These are phyloP conservation scores for Alligator mississippiensis DNA, from an alignment of 2,113 vertebrate genomes.

Conservation along the genomic window DNA sequence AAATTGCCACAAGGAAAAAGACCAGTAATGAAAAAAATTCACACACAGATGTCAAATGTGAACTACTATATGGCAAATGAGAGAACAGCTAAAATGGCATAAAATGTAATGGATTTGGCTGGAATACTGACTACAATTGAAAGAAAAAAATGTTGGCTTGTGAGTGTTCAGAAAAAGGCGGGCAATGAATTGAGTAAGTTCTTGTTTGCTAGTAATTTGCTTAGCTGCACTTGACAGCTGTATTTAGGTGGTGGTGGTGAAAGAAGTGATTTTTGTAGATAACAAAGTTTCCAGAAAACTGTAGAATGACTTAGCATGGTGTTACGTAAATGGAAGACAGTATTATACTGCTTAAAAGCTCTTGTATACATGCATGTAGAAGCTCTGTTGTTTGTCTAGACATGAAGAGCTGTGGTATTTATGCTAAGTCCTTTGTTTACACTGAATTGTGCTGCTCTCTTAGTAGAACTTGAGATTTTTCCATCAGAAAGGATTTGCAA, in stretches of 20 bases:
- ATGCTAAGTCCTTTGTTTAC: background rate
- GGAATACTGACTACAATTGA: background rate
- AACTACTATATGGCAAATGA: background rate
- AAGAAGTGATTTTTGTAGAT: background rate
- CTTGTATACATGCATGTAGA: background rate
- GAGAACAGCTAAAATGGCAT: background rate
- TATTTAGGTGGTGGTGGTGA: background rate
- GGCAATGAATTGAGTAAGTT: background rate
- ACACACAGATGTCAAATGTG: background rate
- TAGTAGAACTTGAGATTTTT: background rate
- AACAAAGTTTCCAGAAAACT: background rate
- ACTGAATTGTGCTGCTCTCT: background rate
- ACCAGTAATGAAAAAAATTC: too few relatives aligned
- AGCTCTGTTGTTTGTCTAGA: background rate
- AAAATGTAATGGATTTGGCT: background rate
- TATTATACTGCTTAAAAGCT: background rate
- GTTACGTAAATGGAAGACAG: constrained; percentile 23
- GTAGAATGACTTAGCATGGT: background rate
- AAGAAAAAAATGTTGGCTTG: background rate
- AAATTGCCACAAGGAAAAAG: background rate
- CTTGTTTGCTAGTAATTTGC: background rate
- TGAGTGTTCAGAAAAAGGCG: background rate
- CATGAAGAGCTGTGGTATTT: background rate
- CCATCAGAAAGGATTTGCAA: background rate
- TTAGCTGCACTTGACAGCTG: background rate